These are phyloP conservation scores for Diploscapter pachys DNA, from an alignment of 1,140 invertebrate genomes.

Conservation along the genomic window DNA sequence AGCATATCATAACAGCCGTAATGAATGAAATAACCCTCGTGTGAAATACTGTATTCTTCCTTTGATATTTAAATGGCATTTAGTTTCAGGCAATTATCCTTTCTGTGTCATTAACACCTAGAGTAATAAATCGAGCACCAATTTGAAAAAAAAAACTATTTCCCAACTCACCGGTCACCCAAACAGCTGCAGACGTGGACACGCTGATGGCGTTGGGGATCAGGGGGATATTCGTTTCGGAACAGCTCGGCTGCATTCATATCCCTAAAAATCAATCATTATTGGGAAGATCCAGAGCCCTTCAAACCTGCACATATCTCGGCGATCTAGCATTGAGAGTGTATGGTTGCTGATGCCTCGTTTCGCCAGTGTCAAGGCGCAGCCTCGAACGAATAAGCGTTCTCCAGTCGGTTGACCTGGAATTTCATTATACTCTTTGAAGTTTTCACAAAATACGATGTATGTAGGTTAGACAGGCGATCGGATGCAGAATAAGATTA, in stretches of 20 bases:
- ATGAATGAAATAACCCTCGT: too few relatives aligned
- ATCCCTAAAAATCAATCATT: slow-evolving; percentile 20
- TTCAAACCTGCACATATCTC: slow-evolving; percentile 36
- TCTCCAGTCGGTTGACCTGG: slow-evolving; percentile 39
- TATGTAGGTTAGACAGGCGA: background rate
- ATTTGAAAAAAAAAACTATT: too few relatives aligned
- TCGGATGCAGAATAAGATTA: background rate
- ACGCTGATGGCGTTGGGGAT: slow-evolving; percentile 10
- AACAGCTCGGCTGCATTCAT: slow-evolving; percentile 39
- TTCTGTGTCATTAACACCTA: too few relatives aligned
- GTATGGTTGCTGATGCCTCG: slow-evolving; percentile 39
- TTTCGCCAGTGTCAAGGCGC: slow-evolving; percentile 33
- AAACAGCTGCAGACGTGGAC: slow-evolving; percentile 40
- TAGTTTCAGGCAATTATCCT: too few relatives aligned
- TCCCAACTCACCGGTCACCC: slow-evolving; percentile 30
- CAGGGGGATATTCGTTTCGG: slow-evolving; percentile 32
- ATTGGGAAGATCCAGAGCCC: background rate
- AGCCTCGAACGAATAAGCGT: slow-evolving; percentile 35
- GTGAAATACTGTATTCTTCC: too few relatives aligned
- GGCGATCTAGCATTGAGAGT: slow-evolving; percentile 38
- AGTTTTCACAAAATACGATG: background rate
- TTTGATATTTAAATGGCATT: too few relatives aligned
- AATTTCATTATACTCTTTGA: background rate
- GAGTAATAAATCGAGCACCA: too few relatives aligned
- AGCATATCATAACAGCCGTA: too few relatives aligned